Evolutionary conservation across 2,113 vertebrate species (phyloP).

Genomic region (Arvicanthis niloticus): DNA sequence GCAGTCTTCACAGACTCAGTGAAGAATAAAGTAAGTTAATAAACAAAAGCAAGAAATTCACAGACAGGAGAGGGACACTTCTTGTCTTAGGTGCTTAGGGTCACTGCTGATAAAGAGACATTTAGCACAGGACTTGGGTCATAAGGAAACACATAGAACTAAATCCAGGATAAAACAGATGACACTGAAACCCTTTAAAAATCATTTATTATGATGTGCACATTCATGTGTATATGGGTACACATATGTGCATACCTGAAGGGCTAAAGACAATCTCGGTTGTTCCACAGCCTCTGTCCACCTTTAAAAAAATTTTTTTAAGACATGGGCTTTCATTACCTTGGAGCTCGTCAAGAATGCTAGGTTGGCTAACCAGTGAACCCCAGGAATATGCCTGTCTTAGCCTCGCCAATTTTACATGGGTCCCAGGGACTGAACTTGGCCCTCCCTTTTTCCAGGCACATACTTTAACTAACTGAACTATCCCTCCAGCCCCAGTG

Average conservation of each 20-base stretch:
- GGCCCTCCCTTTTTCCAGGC: not conserved
- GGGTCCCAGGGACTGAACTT: not conserved
- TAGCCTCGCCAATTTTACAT: too few relatives aligned
- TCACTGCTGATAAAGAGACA: not conserved
- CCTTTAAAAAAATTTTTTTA: not conserved
- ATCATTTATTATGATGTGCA: not conserved
- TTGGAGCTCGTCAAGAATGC: not conserved
- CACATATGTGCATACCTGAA: not conserved
- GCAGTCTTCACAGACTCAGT: not conserved
- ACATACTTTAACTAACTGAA: not conserved
- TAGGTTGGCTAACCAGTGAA: not conserved
- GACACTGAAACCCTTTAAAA: not conserved
- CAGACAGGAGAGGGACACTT: not conserved
- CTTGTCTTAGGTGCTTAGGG: not conserved
- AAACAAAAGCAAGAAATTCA: not conserved
- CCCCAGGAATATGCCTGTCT: not conserved
- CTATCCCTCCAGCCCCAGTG: not conserved
- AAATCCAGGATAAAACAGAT: not conserved
- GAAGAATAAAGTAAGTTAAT: not conserved
- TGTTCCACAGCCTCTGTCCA: not conserved
- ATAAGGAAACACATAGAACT: not conserved
- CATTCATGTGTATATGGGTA: not conserved
- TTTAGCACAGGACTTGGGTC: not conserved
- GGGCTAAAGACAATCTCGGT: too few relatives aligned
- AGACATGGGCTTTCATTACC: not conserved